Evolutionary conservation across 35 echinoderm and acorn worm species (phyloP), one percentile per base, ranked within the genome.

Genomic region (Apostichopus japonicus): DNA sequence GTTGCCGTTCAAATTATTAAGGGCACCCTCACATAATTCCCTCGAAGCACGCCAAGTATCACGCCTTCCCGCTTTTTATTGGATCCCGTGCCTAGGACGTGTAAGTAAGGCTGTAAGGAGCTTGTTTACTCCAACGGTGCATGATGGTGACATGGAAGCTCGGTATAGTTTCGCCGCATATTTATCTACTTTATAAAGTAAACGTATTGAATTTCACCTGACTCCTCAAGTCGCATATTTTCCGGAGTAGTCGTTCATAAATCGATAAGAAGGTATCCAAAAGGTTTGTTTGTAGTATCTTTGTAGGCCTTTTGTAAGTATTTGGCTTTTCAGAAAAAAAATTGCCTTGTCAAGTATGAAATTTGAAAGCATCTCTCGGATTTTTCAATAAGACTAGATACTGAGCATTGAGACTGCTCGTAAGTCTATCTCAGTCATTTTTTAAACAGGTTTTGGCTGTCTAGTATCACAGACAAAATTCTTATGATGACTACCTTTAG

Each of bases 371-470:
- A n/a, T 93, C 94, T 55, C 92, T 59, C 0, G 94, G 91, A 51
- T 95, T 95, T 80, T 93, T 93, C 84, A 91, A 93, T 14, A 93
- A n/a, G 13, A 90, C 61, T 6, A 95, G 44, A 88, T 96, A 96
- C 25, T 96, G 93, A 21, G 90, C 23, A 61, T 96, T 96, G 6
- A 96, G 78, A 86, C 93, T 94, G 23, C 92, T 96, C 73, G 95
- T 96, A 82, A 93, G 54, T 19, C 89, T 94, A 72, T 96, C 90
- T 88, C 93, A 82, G 33, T 90, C 90, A n/a, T n/a, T 65, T 92
- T 25, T 94, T 73, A 90, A 96, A 96, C n/a, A 91, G 56, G 58
- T 96, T 93, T 77, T 96, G 95, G 10, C 51, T 91, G 57, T 93
- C 93, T 5, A 94, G 87, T 14, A 94, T 92, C 24, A 96, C 93